Conservation (phyloP, 2,113 vertebrate genomes). For the Galbula dea region DNA sequence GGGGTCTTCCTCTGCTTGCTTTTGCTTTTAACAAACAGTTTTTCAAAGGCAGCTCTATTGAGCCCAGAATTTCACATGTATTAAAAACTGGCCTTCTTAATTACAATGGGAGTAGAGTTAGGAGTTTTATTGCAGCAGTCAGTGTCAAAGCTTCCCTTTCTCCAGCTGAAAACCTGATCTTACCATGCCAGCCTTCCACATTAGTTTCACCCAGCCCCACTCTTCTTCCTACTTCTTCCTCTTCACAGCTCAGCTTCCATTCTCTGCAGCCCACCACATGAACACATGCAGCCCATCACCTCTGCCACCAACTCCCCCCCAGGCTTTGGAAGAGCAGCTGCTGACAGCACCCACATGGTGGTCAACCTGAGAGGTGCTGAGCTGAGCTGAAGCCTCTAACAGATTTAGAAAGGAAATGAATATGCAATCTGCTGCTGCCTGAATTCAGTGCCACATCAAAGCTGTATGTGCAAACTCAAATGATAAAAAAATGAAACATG, state of each 20-base stretch:
- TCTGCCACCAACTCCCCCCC: not conserved
- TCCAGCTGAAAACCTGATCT: not conserved
- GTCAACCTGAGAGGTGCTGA: not conserved
- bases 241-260: not conserved
- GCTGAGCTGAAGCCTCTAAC: not conserved
- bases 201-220: not conserved
- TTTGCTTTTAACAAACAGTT: not conserved
- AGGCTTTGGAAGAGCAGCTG: not conserved
- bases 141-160: not conserved
- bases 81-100: not conserved
- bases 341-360: not conserved
- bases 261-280: fast-evolving
- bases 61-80: not conserved
- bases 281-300: fast-evolving
- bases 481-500: not conserved
- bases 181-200: not conserved
- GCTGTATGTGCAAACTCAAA: not conserved
- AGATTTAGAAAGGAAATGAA: not conserved
- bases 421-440: not conserved
- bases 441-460: not conserved
- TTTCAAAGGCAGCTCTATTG: not conserved
- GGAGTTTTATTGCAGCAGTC: not conserved
- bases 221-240: fast-evolving
- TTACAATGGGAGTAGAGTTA: not conserved
- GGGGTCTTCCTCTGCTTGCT: not conserved